These are phyloP conservation scores for Cephalopterus ornatus DNA, from an alignment of 2,113 vertebrate species.

Conservation along the genomic window DNA sequence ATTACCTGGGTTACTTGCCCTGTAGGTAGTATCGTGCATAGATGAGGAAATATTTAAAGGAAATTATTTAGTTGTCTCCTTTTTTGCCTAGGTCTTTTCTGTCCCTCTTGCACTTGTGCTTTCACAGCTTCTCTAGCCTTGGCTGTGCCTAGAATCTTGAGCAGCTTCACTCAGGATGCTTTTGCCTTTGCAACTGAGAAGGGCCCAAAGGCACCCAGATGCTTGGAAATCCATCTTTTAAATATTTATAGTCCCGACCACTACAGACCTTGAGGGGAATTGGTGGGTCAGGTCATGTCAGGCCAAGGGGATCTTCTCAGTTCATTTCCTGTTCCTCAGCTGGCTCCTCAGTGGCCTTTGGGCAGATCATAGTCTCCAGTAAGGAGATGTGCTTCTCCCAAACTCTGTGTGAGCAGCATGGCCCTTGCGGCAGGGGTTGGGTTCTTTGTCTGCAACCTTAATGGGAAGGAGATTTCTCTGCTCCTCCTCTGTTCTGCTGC, in stretches of 20 bases:
- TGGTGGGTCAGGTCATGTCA: not conserved
- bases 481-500: not conserved
- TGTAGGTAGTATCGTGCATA: not conserved
- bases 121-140: not conserved
- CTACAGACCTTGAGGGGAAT: not conserved
- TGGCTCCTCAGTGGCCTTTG: not conserved
- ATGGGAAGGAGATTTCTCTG: not conserved
- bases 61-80: not conserved
- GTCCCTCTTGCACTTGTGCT: not conserved
- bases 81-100: not conserved
- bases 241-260: not conserved
- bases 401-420: not conserved
- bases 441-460: not conserved
- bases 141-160: conserved; percentile 25
- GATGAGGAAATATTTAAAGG: not conserved
- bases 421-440: not conserved
- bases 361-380: fast-evolving
- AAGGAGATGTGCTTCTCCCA: not conserved
- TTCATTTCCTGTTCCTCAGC: not conserved
- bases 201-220: not conserved
- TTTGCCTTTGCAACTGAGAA: not conserved
- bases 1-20: not conserved
- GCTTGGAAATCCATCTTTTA: not conserved
- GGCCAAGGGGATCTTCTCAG: not conserved
- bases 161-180: not conserved